Base-by-base conservation (phyloP, 2,797 vertebrate species). In the Cyclopterus lumpus region DNA sequence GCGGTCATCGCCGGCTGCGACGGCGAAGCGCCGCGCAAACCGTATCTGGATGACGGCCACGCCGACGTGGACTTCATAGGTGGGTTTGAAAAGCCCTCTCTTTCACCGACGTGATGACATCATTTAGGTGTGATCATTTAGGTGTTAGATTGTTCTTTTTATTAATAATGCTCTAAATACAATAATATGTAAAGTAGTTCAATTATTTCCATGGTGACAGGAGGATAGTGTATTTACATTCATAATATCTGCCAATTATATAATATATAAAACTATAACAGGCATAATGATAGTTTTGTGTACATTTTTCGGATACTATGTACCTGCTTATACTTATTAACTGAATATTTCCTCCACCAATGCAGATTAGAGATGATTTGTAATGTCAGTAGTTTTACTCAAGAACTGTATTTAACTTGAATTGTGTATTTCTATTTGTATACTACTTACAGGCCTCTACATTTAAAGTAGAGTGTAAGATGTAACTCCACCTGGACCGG, bases 41-140 rank as follows among this genome's bases (percentile, higher is more conserved):
- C 94, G 4, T 93, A 93, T 36, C 28, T 73, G 14, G 93, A 96
- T 20, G 89, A 91, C 22, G 95, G 91, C 36, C 95, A 97, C 3
- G 97, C 93, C 69, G 98, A 99, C 2, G 97, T 99, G 65, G 98
- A 99, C 89, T 97, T 98, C 63, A 95, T 99, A 78, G 97, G 98
- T 97, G 76, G 76, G 85, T 71, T 22, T 66, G n/a, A 2, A 49
- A 40, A 12, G 8, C 36, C 11, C 9, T 38, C 15, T 16, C 12
- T 14, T 11, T 22, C 18, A 15, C 7, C 12, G 4, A 6, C 1
- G 22, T 11, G 22, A 51, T 44, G 3, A 8, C 26, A 8, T 30
- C 44, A 30, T 20, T 11, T 30, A 48, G 26, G 11, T 46, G 34
- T 16, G 7, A 42, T 5, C n/a, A n/a, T n/a, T n/a, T n/a, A n/a